Evolutionary conservation across 1,140 invertebrate species (phyloP).

Genomic region (Platorchestia sp.): DNA sequence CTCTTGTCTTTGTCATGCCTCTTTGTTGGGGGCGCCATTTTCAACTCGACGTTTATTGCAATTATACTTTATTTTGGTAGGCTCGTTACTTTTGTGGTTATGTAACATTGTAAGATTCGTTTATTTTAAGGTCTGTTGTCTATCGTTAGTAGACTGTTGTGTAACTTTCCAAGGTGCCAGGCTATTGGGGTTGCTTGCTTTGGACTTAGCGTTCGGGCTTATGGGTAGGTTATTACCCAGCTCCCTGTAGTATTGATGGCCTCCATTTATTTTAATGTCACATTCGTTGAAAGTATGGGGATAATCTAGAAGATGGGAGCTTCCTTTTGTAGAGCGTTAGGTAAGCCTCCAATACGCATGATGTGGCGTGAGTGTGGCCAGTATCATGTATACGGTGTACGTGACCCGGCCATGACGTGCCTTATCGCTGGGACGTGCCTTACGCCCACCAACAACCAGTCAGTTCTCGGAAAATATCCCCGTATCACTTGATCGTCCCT

Average conservation of each 20-base stretch:
- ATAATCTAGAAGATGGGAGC: no score
- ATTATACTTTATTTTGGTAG: not conserved
- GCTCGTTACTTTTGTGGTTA: no score
- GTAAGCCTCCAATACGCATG: not conserved
- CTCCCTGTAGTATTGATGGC: no score
- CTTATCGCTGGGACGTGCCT: conserved; percentile 18
- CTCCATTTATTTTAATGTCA: no score
- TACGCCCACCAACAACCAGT: not conserved
- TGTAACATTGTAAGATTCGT: no score
- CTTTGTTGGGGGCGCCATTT: not conserved
- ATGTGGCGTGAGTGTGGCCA: conserved; percentile 2
- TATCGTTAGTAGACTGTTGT: no score
- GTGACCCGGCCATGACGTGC: not conserved
- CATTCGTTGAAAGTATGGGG: no score
- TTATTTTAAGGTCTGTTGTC: no score
- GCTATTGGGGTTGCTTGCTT: not conserved
- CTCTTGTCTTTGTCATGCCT: not conserved
- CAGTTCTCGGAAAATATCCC: not conserved
- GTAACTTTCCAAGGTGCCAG: not conserved
- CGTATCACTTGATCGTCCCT: not conserved
- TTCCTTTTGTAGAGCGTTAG: no score
- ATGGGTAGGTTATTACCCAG: not conserved
- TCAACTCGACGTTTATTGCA: not conserved
- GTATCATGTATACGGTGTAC: not conserved
- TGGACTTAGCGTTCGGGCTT: not conserved